Evolutionary conservation across 2,113 vertebrate species (phyloP).

Genomic region (Menura novaehollandiae): DNA sequence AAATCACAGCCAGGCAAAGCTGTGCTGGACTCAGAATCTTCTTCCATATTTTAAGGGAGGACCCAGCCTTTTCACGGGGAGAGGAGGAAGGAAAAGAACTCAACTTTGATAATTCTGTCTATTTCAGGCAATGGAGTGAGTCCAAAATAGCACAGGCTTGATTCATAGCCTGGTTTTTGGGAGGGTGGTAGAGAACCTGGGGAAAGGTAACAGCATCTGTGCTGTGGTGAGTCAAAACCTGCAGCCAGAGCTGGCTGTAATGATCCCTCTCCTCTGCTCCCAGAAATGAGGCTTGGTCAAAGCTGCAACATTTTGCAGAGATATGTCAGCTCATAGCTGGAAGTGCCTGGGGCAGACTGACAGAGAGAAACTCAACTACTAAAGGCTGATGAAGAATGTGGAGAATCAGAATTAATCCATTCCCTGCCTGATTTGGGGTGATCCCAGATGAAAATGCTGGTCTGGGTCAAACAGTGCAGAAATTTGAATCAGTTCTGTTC

Average conservation of each 20-base stretch:
- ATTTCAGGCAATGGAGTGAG: not conserved
- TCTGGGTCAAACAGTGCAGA: not conserved
- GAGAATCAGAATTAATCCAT: not conserved
- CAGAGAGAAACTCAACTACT: not conserved
- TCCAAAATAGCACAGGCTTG: not conserved
- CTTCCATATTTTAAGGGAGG: not conserved
- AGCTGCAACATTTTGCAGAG: not conserved
- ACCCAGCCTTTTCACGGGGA: not conserved
- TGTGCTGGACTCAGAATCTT: not conserved
- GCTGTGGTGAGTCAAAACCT: not conserved
- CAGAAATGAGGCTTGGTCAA: not conserved
- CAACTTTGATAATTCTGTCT: not conserved
- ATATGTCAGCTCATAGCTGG: not conserved
- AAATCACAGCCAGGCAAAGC: not conserved
- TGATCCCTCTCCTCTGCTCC: not conserved
- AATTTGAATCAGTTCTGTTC: not conserved
- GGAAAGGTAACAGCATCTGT: not conserved
- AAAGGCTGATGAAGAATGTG: accelerated
- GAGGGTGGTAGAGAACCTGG: not conserved
- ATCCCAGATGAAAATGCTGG: not conserved
- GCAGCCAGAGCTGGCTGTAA: not conserved
- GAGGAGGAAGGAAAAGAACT: not conserved
- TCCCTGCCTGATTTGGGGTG: not conserved
- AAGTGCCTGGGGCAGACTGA: not conserved
- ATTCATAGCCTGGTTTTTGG: not conserved